Conservation (phyloP, 2,113 vertebrate genomes). For the Tragelaphus buxtoni region DNA sequence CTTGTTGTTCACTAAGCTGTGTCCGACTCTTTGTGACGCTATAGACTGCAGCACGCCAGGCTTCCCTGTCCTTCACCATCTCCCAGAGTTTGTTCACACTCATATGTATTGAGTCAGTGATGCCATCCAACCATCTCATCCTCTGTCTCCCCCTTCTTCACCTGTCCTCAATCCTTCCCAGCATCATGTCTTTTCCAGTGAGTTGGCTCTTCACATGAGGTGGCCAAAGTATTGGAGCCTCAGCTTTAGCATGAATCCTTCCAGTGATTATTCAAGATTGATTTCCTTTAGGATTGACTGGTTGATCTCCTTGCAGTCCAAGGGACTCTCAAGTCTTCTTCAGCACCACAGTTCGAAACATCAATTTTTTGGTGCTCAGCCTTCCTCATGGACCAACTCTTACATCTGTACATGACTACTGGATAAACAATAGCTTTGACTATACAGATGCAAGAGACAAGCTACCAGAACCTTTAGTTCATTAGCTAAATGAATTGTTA, state of each 20-base stretch:
- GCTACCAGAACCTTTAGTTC: not conserved
- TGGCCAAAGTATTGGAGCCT: not conserved
- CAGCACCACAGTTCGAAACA: not conserved
- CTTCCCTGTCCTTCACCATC: not conserved
- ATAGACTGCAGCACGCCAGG: not conserved
- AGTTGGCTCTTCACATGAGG: not conserved
- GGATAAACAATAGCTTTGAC: not conserved
- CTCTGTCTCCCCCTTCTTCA: not conserved
- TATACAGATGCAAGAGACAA: not conserved
- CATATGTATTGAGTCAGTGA: not conserved
- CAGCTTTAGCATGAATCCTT: not conserved
- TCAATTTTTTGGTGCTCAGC: fast-evolving
- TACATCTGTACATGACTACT: not conserved
- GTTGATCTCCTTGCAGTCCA: not conserved
- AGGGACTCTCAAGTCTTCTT: not conserved
- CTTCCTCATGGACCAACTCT: not conserved
- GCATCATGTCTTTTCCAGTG: not conserved
- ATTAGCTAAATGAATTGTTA: not conserved
- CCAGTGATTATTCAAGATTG: not conserved
- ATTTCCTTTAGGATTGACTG: not conserved
- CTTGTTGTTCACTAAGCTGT: not conserved
- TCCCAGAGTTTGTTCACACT: not conserved
- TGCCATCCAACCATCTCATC: not conserved
- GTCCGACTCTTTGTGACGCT: not conserved
- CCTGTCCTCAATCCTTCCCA: not conserved